Evolutionary conservation across 2,797 vertebrate species (phyloP).

Genomic region (Pipistrellus pygmaeus): DNA sequence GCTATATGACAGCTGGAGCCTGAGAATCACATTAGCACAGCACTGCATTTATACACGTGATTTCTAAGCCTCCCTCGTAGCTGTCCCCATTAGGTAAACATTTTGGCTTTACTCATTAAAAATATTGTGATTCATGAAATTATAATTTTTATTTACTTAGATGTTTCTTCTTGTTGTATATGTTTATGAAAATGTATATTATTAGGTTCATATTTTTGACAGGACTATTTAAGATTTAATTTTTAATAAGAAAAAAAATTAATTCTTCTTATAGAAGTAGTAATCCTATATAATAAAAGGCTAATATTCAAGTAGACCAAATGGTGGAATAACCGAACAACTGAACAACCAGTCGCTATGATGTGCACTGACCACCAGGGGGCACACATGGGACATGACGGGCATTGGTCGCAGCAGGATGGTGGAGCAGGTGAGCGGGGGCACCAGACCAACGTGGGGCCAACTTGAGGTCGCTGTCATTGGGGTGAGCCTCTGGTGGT

Average conservation of each 20-base stretch:
- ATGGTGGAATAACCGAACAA: too few relatives aligned
- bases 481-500: too few relatives aligned
- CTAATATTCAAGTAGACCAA: too few relatives aligned
- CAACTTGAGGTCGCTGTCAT: too few relatives aligned
- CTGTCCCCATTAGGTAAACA: not conserved
- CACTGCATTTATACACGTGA: not conserved
- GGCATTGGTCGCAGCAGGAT: fast-evolving
- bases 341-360: too few relatives aligned
- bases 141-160: not conserved
- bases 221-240: not conserved
- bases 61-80: slow-evolving; percentile 12
- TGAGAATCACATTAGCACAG: not conserved
- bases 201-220: not conserved
- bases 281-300: not conserved
- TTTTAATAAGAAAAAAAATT: slow-evolving; percentile 8
- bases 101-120: not conserved
- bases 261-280: not conserved
- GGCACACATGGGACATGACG: too few relatives aligned
- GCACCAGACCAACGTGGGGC: too few relatives aligned
- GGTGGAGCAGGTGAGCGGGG: too few relatives aligned
- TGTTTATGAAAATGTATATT: not conserved
- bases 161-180: not conserved
- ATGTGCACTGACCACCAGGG: too few relatives aligned
- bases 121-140: not conserved
- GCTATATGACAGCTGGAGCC: not conserved